These are phyloP conservation scores for Oreortyx pictus DNA, from an alignment of 2,797 vertebrate species.

Conservation along the genomic window DNA sequence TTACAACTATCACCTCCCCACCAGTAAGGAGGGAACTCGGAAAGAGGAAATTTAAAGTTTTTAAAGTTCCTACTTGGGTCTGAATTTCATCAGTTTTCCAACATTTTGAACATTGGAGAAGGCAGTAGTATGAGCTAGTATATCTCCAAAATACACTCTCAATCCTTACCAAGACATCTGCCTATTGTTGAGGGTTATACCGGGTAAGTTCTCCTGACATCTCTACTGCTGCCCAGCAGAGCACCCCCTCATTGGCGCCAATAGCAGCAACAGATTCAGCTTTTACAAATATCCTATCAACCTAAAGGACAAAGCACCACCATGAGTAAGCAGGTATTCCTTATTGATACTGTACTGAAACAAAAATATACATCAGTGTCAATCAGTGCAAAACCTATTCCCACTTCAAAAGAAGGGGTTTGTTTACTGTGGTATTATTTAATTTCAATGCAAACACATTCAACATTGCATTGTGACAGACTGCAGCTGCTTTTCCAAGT, in stretches of 20 bases:
- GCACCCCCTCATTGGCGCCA: not conserved
- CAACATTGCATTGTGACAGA: not conserved
- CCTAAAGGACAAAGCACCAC: fast-evolving
- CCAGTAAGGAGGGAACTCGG: fast-evolving
- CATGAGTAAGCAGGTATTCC: not conserved
- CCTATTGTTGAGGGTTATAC: not conserved
- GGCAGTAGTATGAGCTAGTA: not conserved
- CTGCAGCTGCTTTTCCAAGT: not conserved
- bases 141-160: not conserved
- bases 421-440: not conserved
- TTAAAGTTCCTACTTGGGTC: not conserved
- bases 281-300: not conserved
- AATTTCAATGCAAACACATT: not conserved
- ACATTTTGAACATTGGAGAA: not conserved
- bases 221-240: not conserved
- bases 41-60: not conserved
- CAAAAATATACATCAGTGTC: not conserved
- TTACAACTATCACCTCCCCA: not conserved
- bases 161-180: not conserved
- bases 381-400: not conserved
- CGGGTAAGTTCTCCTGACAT: not conserved
- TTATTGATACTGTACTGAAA: not conserved
- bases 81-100: not conserved
- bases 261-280: not conserved
- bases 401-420: fast-evolving